phyloP scores from a whole-genome alignment of 2,888 invertebrate genomes.

The Trichacis sp. region DNA sequence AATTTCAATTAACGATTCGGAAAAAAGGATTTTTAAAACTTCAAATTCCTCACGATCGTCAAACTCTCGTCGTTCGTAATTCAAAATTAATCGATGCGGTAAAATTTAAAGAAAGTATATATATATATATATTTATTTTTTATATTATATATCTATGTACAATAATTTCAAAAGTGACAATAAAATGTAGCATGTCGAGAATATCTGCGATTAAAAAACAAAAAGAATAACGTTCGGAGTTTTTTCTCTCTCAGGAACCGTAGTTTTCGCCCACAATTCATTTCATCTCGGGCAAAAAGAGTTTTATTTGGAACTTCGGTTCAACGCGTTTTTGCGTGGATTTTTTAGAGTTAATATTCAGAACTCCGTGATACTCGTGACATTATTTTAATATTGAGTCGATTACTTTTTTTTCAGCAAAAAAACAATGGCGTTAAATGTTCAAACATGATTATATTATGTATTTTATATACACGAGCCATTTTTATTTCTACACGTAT shows the following conservation, averaged over 20 bases:
- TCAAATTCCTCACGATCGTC: slow-evolving; percentile 12
- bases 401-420: too few relatives aligned
- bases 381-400: too few relatives aligned
- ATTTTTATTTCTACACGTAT: background rate
- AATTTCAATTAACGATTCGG: slow-evolving; percentile 9
- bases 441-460: background rate
- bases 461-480: background rate
- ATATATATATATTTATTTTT: slow-evolving; percentile 9
- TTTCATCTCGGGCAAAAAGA: background rate
- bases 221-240: background rate
- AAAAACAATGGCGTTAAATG: slow-evolving; percentile 6
- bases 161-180: slow-evolving; percentile 18
- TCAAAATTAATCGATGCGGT: slow-evolving; percentile 27
- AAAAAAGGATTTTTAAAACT: too few relatives aligned
- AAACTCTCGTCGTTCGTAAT: slow-evolving; percentile 18
- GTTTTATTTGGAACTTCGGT: background rate
- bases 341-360: slow-evolving; percentile 52
- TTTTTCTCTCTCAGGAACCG: background rate
- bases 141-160: slow-evolving; percentile 29
- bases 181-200: slow-evolving; percentile 16
- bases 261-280: too few relatives aligned
- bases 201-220: slow-evolving; percentile 14
- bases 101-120: slow-evolving; percentile 34
- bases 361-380: slow-evolving; percentile 51
- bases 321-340: slow-evolving; percentile 17